Evolutionary conservation across 2,113 vertebrate genomes (phyloP), one percentile per base, ranked within the genome.

Genomic region (Gobius niger): DNA sequence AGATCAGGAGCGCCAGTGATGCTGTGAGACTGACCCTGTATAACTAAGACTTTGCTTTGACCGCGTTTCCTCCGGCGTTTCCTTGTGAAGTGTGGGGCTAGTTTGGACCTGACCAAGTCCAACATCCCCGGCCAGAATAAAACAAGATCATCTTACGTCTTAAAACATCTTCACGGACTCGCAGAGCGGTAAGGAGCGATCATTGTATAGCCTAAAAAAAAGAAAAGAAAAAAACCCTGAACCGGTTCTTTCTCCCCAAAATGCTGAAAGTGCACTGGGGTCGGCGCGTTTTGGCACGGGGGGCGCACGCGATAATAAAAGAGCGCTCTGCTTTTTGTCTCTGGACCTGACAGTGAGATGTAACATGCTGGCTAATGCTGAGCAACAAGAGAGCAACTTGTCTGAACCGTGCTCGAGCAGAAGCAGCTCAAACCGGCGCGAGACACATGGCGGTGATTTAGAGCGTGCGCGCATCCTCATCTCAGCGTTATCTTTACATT

Each of bases 141-240:
- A 65, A 56, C 61, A 74, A 83, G 73, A 83, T 52, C 82, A 72
- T 83, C 88, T 87, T 88, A 84, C 67, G 82, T 80, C 84, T 83
- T 78, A 87, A 86, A 87, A 72, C 83, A 86, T 90, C 84, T 90
- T 89, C 92, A 93, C 92, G 91, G 92, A 88, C 91, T 93, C 92
- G 92, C 92, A 83, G 46, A 81, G 92, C 92, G 92, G 92, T 93
- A 92, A 92, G 92, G 51, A 63, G 13, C 15, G 0, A 18, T 62
- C 9, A 57, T 47, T 60, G 9, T 3, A 1, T 1, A n/a, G n/a
- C n/a, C n/a, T n/a, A n/a, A n/a, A n/a, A n/a, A n/a, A n/a, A n/a
- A n/a, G n/a, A n/a, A n/a, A n/a, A n/a, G n/a, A n/a, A n/a, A n/a
- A n/a, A 8, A 18, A 44, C n/a, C 24, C 7, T 60, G 2, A 18